phyloP scores from a whole-genome alignment of 2,888 invertebrate species.

The Drosophila mimica region DNA sequence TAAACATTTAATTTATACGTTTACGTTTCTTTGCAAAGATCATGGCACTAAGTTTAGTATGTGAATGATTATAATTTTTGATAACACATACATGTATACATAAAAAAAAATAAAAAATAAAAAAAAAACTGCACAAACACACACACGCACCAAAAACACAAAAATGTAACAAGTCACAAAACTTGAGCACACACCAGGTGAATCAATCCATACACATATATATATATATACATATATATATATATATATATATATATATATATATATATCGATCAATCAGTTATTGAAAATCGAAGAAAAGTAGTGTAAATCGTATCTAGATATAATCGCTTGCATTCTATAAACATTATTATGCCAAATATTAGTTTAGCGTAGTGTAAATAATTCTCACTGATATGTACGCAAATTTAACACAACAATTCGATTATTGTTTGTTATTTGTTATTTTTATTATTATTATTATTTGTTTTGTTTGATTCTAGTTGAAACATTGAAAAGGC shows the following conservation, averaged over 20 bases:
- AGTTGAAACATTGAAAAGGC: conserved; percentile 19
- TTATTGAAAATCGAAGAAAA: conserved; percentile 33
- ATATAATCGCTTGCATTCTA: conserved; percentile 26
- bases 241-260: background rate
- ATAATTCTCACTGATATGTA: conserved; percentile 73
- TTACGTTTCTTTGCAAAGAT: conserved; percentile 41
- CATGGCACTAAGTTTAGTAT: conserved; percentile 65
- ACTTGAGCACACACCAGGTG: conserved; percentile 49
- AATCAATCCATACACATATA: conserved; percentile 24
- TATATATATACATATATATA: background rate
- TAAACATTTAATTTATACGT: conserved; percentile 38
- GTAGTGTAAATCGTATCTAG: conserved; percentile 17
- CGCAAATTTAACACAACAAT: conserved; percentile 67
- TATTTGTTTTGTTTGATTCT: conserved; percentile 1
- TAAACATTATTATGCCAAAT: conserved; percentile 48
- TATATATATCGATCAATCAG: conserved; percentile 20
- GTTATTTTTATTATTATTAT: conserved; percentile 9
- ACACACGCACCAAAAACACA: conserved; percentile 11
- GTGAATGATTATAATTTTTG: conserved; percentile 25
- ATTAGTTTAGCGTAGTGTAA: conserved; percentile 47
- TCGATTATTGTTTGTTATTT: background rate
- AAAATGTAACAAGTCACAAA: conserved; percentile 25
- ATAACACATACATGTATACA: conserved; percentile 21
- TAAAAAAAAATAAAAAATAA: background rate
- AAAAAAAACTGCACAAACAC: conserved; percentile 13